Evolutionary conservation across 1,140 invertebrate genomes (phyloP).

Genomic region (Tetramorium simillimum): DNA sequence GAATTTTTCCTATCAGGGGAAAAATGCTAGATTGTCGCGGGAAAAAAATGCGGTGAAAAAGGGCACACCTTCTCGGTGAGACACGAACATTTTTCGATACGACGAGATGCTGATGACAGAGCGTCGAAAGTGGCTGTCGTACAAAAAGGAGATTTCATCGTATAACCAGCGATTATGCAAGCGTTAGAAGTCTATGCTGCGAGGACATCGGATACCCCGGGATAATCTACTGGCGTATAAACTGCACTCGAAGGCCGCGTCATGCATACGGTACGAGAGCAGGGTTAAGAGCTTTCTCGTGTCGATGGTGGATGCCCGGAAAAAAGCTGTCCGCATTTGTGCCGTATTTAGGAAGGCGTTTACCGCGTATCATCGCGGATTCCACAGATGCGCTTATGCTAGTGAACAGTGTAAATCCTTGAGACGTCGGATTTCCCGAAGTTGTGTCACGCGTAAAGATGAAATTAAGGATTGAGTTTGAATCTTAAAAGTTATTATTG

Average conservation of each 20-base stretch:
- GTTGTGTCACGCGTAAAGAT: neutral
- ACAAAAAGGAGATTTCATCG: neutral
- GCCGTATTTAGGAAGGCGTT: constrained; percentile 12
- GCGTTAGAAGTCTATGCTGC: neutral
- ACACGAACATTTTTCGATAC: neutral
- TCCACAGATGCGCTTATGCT: neutral
- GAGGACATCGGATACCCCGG: constrained; percentile 26
- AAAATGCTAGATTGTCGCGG: neutral
- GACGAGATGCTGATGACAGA: neutral
- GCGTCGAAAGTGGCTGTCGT: neutral
- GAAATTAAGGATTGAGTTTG: neutral
- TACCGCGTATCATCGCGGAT: neutral
- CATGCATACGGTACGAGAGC: constrained; percentile 23
- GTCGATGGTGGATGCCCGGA: constrained; percentile 24
- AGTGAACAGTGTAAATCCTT: neutral
- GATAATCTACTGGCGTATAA: constrained; percentile 47
- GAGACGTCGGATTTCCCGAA: neutral
- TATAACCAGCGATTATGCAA: constrained; percentile 16
- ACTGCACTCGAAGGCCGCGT: constrained; percentile 20
- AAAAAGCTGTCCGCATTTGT: constrained; percentile 30
- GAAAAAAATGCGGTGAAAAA: neutral
- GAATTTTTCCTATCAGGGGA: constrained; percentile 17
- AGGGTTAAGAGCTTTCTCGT: constrained; percentile 54
- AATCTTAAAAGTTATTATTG: neutral
- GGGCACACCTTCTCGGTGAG: neutral